Evolutionary conservation across 2,797 vertebrate species (phyloP).

Genomic region (Falco concolor): DNA sequence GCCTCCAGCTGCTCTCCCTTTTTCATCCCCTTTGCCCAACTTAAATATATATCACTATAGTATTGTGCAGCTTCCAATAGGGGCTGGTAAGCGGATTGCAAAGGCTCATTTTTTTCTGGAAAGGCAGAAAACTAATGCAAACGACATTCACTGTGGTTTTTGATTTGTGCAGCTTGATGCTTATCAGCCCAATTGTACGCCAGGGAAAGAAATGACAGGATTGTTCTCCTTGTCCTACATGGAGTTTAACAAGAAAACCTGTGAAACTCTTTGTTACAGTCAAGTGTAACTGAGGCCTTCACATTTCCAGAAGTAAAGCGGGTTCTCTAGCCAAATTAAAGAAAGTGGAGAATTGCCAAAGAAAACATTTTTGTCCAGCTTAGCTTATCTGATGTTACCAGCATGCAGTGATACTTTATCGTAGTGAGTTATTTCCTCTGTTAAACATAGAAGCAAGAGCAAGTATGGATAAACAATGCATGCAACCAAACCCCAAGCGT

Average conservation of each 20-base stretch:
- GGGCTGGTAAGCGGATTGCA: neutral
- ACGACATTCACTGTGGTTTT: neutral
- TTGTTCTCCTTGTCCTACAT: neutral
- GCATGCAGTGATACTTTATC: conserved; percentile 36
- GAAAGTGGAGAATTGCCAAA: conserved; percentile 52
- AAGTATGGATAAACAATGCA: conserved; percentile 20
- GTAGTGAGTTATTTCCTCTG: conserved; percentile 45
- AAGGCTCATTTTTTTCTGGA: neutral
- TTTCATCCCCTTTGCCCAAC: neutral
- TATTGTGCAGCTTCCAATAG: neutral
- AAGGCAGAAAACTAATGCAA: neutral
- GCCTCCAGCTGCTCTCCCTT: neutral
- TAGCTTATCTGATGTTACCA: conserved; percentile 64
- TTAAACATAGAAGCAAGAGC: conserved; percentile 34
- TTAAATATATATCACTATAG: neutral
- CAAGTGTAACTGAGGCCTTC: neutral
- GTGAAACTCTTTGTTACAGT: neutral
- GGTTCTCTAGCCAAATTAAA: conserved; percentile 14
- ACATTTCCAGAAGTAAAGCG: neutral
- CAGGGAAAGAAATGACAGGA: neutral
- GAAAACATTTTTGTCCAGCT: conserved; percentile 55
- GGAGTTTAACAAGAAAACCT: conserved; percentile 18
- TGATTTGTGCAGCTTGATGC: neutral
- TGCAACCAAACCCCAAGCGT: neutral
- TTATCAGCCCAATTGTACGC: neutral